Evolutionary conservation across 1,140 invertebrate species (phyloP), one percentile per base, ranked within the genome.

Genomic region (Proctacanthus coquilletti): DNA sequence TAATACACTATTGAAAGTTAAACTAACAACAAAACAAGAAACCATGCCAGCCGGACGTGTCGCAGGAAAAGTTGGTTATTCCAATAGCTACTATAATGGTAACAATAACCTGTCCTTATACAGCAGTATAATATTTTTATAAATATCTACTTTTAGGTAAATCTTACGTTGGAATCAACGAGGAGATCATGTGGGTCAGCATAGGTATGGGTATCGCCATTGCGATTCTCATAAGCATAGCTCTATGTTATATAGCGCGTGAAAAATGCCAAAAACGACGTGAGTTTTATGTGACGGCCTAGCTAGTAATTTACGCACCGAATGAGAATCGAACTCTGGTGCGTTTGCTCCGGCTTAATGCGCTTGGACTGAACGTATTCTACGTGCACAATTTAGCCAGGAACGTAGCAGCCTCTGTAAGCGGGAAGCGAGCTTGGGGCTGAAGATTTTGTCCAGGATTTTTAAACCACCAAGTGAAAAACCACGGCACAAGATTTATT

Each of bases 171-270:
- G 80, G 80, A 18, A 80, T 84, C 52, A 84, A 84, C 57, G 81
- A 84, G 59, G 80, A 82, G 53, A 84, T 84, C 44, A 84, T 84
- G 48, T 84, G 80, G 80, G 79, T 82, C 46, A 83, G 79, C 60
- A 80, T 84, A 48, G 78, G 78, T 15, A 84, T 84, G 80, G 79
- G 78, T 4, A 77, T 83, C 34, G 77, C 77, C n/a, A 84, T 84
- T 39, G 77, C 74, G 1, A 66, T 84, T 0, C 65, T 84, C 3
- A 84, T 84, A 50, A 78, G 75, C 2, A 78, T 84, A 42, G 81
- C 80, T 1, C 61, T 84, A 2, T 84, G 81, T 59, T 84, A 82
- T 50, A 79, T 84, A 34, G 68, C 78, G 11, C 67, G 74, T 29
- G 79, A 84, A 60, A 84, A 83, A 51, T 83, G 77, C 57, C 72